Evolutionary conservation across 2,888 invertebrate species (phyloP), one percentile per base, ranked within the genome.

Genomic region (Meteorus colon): DNA sequence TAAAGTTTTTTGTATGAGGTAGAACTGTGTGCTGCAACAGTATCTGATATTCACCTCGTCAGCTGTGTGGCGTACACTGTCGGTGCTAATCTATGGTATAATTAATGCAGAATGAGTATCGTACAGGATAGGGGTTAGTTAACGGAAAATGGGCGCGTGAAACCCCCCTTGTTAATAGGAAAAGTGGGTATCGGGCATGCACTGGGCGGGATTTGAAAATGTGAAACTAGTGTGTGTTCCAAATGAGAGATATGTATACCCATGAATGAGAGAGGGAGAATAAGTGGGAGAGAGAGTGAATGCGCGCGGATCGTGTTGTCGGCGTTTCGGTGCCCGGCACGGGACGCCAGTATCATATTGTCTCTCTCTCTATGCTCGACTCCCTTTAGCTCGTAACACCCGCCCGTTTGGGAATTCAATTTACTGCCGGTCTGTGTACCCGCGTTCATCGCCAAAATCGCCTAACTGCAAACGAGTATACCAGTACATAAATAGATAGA

Each of bases 361-460:
- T 19, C 55, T 55, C 55, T 76, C 55, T 76, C 76, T 73, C 69
- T 73, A 63, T 68, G 34, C 69, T 74, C 51, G 5, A 63, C 62
- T 62, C 41, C 37, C 63, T 60, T 59, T 72, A 45, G 45, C 72
- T 85, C 89, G 87, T 88, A 88, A 89, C 89, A 89, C 89, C 89
- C 89, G 89, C 89, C 89, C 89, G 89, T 89, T 89, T 88, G 88
- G 89, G 89, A 89, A 89, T 89, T 89, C 88, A 84, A 86, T 86
- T 87, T 86, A 83, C 84, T 84, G 85, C 81, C 83, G 80, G 83
- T 82, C 78, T 83, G 82, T 83, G 82, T 81, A 80, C 76, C 79
- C 77, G 78, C 79, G 77, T 79, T 77, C 79, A 77, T 76, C 80
- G 78, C 74, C 79, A 83, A 81, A 84, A 82, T 81, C 79, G 81